Conservation (phyloP, 2,797 vertebrate species). For the Scyliorhinus canicula region DNA sequence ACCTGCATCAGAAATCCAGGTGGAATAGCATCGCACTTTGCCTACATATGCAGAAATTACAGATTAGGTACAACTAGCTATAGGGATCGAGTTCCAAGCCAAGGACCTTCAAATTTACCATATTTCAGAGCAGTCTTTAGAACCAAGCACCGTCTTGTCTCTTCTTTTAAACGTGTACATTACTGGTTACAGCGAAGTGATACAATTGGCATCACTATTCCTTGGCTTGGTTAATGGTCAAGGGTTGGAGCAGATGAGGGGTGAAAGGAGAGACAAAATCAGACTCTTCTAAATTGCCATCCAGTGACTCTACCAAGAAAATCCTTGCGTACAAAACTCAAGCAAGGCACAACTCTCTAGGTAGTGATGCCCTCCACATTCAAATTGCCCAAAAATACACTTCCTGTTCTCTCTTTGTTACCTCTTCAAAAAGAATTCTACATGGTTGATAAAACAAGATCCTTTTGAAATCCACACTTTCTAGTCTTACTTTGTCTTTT, state of each 20-base stretch:
- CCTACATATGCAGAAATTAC: conserved; percentile 34
- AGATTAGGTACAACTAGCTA: conserved; percentile 28
- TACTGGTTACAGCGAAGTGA: neutral
- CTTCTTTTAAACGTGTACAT: neutral
- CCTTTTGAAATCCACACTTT: neutral
- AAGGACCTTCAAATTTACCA: neutral
- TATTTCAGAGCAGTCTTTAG: neutral
- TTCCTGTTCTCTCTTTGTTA: too few species aligned
- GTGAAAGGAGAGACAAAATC: neutral
- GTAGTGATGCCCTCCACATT: neutral
- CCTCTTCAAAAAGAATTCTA: neutral
- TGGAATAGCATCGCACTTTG: conserved; percentile 34
- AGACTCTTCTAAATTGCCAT: neutral
- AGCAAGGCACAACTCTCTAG: neutral
- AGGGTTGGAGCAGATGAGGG: neutral
- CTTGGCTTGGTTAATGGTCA: neutral
- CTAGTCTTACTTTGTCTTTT: neutral
- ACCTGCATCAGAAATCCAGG: conserved; percentile 28
- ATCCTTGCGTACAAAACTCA: neutral
- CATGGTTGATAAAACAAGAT: neutral
- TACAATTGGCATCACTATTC: neutral
- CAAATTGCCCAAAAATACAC: neutral
- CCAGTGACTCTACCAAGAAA: neutral
- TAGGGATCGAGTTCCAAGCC: neutral
- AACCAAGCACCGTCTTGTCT: neutral